phyloP scores from a whole-genome alignment of 1,140 invertebrate genomes.

The Whitmania pigra region DNA sequence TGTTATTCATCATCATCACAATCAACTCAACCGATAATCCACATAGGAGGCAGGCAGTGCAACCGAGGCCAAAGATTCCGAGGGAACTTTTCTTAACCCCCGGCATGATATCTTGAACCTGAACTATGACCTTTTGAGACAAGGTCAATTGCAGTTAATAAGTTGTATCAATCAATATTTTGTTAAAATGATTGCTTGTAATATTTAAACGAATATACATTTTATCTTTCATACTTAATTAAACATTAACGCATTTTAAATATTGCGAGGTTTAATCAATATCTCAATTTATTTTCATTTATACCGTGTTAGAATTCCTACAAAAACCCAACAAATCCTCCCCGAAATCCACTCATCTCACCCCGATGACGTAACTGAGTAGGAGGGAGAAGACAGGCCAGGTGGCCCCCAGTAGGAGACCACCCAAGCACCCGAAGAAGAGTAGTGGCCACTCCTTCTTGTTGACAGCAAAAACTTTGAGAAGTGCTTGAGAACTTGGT shows the following conservation, averaged over 20 bases:
- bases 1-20: too few relatives aligned
- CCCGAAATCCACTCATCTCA: not conserved
- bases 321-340: too few relatives aligned
- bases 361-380: slow-evolving; percentile 41
- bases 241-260: too few relatives aligned
- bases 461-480: slow-evolving; percentile 40
- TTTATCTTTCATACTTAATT: too few relatives aligned
- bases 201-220: too few relatives aligned
- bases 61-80: slow-evolving; percentile 15
- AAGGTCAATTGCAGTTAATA: too few relatives aligned
- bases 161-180: too few relatives aligned
- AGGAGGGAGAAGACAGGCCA: slow-evolving; percentile 65
- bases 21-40: not conserved
- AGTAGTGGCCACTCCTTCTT: slow-evolving; percentile 61
- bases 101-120: slow-evolving; percentile 9
- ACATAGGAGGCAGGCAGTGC: slow-evolving; percentile 1
- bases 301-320: too few relatives aligned
- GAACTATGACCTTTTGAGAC: slow-evolving; percentile 8
- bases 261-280: too few relatives aligned
- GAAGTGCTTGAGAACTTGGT: not conserved
- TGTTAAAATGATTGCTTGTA: too few relatives aligned
- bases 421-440: slow-evolving; percentile 54
- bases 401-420: slow-evolving; percentile 56
- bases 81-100: not conserved
- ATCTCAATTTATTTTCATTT: too few relatives aligned